phyloP scores from a whole-genome alignment of 1,140 invertebrate genomes.

The Cydia fagiglandana region DNA sequence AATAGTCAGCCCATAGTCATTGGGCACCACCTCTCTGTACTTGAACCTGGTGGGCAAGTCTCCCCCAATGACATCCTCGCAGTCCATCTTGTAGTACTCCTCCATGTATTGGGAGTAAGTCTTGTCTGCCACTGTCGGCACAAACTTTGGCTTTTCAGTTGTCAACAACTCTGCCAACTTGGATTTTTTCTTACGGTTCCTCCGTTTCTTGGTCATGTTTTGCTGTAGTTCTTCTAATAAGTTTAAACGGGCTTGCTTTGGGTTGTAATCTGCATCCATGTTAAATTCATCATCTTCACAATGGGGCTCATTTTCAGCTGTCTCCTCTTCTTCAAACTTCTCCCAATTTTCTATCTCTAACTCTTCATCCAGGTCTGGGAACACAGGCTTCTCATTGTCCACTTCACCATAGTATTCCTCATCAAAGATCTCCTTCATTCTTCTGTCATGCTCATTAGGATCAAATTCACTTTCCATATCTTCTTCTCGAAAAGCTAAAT shows the following conservation, averaged over 20 bases:
- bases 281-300: slow-evolving; percentile 91
- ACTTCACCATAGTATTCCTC: slow-evolving; percentile 90
- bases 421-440: slow-evolving; percentile 93
- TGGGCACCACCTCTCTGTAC: slow-evolving; percentile 93
- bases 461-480: slow-evolving; percentile 95
- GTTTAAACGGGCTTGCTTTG: slow-evolving; percentile 73
- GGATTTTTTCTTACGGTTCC: slow-evolving; percentile 82
- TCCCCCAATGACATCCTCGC: slow-evolving; percentile 95
- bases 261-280: slow-evolving; percentile 94
- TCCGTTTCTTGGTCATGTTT: slow-evolving; percentile 80
- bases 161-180: slow-evolving; percentile 86
- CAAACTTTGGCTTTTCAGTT: slow-evolving; percentile 89
- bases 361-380: slow-evolving; percentile 89
- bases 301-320: slow-evolving; percentile 75
- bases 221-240: slow-evolving; percentile 81
- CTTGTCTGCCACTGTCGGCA: slow-evolving; percentile 85
- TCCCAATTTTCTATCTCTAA: slow-evolving; percentile 88
- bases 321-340: slow-evolving; percentile 79
- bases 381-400: slow-evolving; percentile 89
- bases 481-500: slow-evolving; percentile 83
- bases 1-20: slow-evolving; percentile 93
- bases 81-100: slow-evolving; percentile 96
- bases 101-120: slow-evolving; percentile 94
- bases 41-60: slow-evolving; percentile 96
- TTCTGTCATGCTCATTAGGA: slow-evolving; percentile 91